phyloP scores from a whole-genome alignment of 2,888 invertebrate genomes.

The Xanthorhoe spadicearia region DNA sequence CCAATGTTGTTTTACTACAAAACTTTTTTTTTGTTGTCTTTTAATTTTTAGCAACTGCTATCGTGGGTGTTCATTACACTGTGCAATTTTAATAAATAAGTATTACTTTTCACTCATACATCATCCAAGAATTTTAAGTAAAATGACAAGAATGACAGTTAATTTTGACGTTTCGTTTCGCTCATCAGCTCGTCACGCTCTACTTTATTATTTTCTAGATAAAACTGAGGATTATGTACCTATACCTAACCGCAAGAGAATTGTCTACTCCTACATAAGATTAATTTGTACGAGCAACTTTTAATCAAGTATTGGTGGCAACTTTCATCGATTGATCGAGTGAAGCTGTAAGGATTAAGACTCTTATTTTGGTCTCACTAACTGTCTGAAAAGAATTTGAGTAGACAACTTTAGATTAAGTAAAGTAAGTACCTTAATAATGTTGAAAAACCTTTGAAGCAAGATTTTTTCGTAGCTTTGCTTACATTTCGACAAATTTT shows the following conservation, averaged over 20 bases:
- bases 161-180: constrained; percentile 33
- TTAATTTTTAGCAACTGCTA: too few relatives aligned
- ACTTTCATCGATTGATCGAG: too few relatives aligned
- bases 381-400: too few relatives aligned
- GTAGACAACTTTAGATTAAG: too few relatives aligned
- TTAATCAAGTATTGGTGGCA: background rate
- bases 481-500: too few relatives aligned
- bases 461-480: too few relatives aligned
- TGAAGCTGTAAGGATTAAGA: too few relatives aligned
- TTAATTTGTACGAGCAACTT: background rate
- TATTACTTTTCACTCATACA: constrained; percentile 13
- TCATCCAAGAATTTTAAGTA: background rate
- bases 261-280: constrained; percentile 24
- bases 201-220: constrained; percentile 29
- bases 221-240: constrained; percentile 22
- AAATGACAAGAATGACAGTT: constrained; percentile 14
- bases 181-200: constrained; percentile 34
- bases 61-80: constrained; percentile 5
- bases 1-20: background rate
- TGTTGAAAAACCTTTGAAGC: too few relatives aligned
- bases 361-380: too few relatives aligned
- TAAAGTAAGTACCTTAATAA: too few relatives aligned
- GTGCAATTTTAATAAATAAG: background rate
- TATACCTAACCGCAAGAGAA: constrained; percentile 33
- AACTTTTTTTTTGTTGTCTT: too few relatives aligned